Evolutionary conservation across 2,113 vertebrate species (phyloP).

Genomic region (Phaetusa simplex): DNA sequence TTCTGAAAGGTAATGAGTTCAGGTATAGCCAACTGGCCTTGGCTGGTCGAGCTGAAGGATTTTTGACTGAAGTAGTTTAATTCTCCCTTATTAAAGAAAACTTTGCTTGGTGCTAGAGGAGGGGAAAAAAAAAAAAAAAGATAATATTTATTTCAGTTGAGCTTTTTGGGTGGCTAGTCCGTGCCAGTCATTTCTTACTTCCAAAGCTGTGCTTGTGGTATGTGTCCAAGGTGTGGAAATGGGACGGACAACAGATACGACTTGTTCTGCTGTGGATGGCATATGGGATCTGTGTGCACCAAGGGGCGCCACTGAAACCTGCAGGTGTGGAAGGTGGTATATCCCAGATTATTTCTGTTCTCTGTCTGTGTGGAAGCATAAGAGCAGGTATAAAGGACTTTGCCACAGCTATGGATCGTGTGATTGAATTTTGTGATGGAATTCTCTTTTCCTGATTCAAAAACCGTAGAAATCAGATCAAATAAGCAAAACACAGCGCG

Average conservation of each 20-base stretch:
- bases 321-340: not conserved
- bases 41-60: not conserved
- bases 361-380: not conserved
- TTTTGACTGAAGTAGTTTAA: not conserved
- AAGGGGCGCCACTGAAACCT: not conserved
- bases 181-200: not conserved
- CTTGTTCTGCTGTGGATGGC: not conserved
- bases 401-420: not conserved
- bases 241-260: not conserved
- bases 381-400: not conserved
- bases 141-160: not conserved
- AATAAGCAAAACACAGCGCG: accelerated
- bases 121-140: not conserved
- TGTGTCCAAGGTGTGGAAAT: not conserved
- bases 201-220: not conserved
- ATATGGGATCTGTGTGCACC: not conserved
- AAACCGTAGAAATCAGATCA: not conserved
- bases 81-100: not conserved
- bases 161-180: not conserved
- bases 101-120: not conserved
- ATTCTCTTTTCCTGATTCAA: not conserved
- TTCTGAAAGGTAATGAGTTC: not conserved
- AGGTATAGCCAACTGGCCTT: not conserved
- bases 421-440: not conserved
- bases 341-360: not conserved